Evolutionary conservation across 23 tunicate species (phyloP).

Genomic region (Trididemnum clinides): DNA sequence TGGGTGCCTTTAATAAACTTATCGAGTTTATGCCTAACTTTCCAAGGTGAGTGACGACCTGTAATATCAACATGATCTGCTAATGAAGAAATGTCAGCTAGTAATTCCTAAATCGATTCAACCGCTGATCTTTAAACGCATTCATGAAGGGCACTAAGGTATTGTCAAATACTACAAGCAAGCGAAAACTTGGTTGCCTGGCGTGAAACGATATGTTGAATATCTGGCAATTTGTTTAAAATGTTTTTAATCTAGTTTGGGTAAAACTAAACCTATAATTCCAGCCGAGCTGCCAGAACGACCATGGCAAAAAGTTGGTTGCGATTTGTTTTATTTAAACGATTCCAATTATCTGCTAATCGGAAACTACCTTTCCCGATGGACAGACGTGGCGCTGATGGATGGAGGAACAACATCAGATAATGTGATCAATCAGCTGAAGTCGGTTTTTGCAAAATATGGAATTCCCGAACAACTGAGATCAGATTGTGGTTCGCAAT

Average conservation of each 20-base stretch:
- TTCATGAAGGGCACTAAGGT: constrained; percentile 27
- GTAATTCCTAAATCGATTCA: not conserved
- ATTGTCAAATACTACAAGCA: constrained; percentile 3
- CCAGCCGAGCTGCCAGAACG: constrained; percentile 5
- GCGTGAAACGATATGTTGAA: not conserved
- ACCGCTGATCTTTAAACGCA: not conserved
- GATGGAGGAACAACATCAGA: not conserved
- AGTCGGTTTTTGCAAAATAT: constrained; percentile 9
- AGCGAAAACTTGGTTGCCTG: constrained; percentile 23
- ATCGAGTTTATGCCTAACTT: too few species aligned
- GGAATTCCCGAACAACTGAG: constrained; percentile 1
- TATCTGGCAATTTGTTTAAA: not conserved
- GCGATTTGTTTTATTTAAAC: constrained; percentile 18
- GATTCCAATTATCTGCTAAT: constrained; percentile 5
- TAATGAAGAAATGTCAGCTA: constrained; percentile 11
- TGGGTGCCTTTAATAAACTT: too few species aligned
- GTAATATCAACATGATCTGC: too few species aligned
- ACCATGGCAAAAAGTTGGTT: constrained; percentile 25
- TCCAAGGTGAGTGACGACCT: too few species aligned
- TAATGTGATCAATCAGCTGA: constrained; percentile 14
- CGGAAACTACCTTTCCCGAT: constrained; percentile 34
- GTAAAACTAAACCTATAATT: constrained; percentile 24
- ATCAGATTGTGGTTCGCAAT: constrained; percentile 42
- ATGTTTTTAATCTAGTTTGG: not conserved
- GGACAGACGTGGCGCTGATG: constrained; percentile 8